These are phyloP conservation scores for Ericerus pela DNA, from an alignment of 1,140 invertebrate genomes.

Conservation along the genomic window DNA sequence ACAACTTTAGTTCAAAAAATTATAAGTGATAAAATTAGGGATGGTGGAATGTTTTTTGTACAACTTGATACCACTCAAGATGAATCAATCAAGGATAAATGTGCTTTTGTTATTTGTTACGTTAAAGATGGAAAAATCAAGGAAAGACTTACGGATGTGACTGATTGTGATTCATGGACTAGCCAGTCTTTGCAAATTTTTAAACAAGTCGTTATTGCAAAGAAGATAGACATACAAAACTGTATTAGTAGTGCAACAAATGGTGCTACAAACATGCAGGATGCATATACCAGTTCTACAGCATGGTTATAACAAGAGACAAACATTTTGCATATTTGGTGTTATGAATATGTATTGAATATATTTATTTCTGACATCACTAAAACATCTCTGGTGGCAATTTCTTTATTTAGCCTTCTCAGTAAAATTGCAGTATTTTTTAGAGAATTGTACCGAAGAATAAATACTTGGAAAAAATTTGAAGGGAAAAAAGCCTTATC, in stretches of 20 bases:
- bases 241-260: background rate
- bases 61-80: background rate
- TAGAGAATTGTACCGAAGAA: too few relatives aligned
- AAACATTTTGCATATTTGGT: too few relatives aligned
- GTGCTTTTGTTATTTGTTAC: background rate
- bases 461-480: too few relatives aligned
- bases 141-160: background rate
- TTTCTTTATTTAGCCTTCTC: too few relatives aligned
- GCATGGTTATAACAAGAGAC: background rate
- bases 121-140: background rate
- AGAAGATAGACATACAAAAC: background rate
- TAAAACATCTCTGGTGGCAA: too few relatives aligned
- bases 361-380: too few relatives aligned
- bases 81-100: background rate
- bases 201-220: background rate
- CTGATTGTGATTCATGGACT: background rate
- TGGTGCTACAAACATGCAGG: background rate
- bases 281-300: background rate
- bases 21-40: background rate
- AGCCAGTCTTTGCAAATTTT: background rate
- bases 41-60: background rate
- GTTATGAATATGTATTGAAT: too few relatives aligned
- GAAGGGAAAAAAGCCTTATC: too few relatives aligned
- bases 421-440: too few relatives aligned
- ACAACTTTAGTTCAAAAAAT: background rate